Conservation (phyloP, 2,888 invertebrate species). For the Pilophorus perplexus region DNA sequence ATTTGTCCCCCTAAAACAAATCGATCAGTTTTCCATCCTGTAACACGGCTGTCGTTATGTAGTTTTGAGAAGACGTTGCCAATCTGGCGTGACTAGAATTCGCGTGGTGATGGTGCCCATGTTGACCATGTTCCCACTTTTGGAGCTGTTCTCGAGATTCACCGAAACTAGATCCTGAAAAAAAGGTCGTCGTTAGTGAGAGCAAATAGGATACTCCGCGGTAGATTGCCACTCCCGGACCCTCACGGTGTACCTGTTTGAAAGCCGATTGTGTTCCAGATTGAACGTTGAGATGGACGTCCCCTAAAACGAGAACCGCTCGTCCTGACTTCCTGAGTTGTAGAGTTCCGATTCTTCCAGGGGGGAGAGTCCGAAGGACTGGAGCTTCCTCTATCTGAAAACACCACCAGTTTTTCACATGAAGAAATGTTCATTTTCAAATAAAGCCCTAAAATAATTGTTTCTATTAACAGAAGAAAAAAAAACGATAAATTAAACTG, state of each 20-base stretch:
- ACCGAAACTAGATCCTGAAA: conserved; percentile 56
- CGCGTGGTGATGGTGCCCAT: conserved; percentile 56
- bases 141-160: conserved; percentile 52
- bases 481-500: not conserved
- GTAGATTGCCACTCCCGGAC: too few species aligned
- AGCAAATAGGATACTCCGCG: too few species aligned
- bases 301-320: conserved; percentile 55
- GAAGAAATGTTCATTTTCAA: not conserved
- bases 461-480: not conserved
- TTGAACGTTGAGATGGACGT: conserved; percentile 54
- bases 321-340: conserved; percentile 58
- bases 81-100: conserved; percentile 57
- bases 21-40: too few species aligned
- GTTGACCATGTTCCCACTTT: conserved; percentile 55
- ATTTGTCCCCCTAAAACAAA: too few species aligned
- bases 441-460: not conserved
- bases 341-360: conserved; percentile 54
- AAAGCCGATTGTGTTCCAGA: conserved; percentile 54
- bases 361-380: conserved; percentile 43
- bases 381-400: conserved; percentile 4
- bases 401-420: not conserved
- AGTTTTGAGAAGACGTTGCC: conserved; percentile 52
- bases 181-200: not conserved
- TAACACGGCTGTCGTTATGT: too few species aligned
- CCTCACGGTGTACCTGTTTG: conserved; percentile 55